Evolutionary conservation across 2,113 vertebrate species (phyloP).

Genomic region (Octodon degus): DNA sequence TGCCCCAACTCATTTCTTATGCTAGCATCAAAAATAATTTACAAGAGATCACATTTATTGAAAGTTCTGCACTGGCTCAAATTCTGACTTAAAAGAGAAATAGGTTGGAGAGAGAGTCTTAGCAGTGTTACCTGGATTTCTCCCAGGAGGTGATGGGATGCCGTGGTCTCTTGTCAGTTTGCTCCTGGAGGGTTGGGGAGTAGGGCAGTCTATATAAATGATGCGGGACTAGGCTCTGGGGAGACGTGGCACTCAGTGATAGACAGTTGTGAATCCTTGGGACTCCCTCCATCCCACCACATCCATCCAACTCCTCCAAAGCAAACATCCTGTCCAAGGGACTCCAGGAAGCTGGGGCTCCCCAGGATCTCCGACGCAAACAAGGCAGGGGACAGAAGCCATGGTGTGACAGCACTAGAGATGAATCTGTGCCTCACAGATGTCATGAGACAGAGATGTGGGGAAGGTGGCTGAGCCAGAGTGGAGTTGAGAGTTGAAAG

Average conservation of each 20-base stretch:
- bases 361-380: conserved; percentile 22
- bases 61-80: background rate
- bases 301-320: background rate
- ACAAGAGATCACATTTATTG: background rate
- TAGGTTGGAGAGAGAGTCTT: background rate
- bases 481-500: background rate
- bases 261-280: background rate
- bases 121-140: background rate
- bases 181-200: background rate
- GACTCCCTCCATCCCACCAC: background rate
- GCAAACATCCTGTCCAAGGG: background rate
- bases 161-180: background rate
- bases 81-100: background rate
- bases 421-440: background rate
- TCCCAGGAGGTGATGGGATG: background rate
- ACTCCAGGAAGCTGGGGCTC: background rate
- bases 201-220: background rate
- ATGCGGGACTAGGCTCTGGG: background rate
- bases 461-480: background rate
- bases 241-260: conserved; percentile 40
- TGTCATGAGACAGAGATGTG: background rate
- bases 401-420: background rate
- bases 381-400: background rate
- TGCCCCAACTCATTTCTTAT: background rate
- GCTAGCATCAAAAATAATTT: background rate